These are phyloP conservation scores for Diabrotica balteata DNA, from an alignment of 2,888 invertebrate genomes.

Conservation along the genomic window DNA sequence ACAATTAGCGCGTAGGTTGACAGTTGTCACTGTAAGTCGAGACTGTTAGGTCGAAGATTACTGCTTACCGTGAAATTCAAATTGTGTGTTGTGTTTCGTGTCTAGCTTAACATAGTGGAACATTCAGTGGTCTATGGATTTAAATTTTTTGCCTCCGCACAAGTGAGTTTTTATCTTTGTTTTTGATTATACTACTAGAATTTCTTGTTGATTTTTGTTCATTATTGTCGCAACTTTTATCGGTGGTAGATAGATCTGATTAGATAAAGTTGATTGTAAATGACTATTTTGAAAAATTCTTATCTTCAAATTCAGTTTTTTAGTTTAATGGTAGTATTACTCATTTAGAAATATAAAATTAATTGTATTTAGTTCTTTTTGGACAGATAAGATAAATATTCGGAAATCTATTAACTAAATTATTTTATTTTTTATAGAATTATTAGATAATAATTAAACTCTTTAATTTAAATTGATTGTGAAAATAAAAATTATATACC, in stretches of 20 bases:
- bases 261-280: too few relatives aligned
- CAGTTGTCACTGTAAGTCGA: slow-evolving; percentile 43
- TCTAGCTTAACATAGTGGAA: slow-evolving; percentile 28
- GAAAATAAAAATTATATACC: too few relatives aligned
- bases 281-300: too few relatives aligned
- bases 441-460: too few relatives aligned
- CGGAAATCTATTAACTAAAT: too few relatives aligned
- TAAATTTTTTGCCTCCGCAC: slow-evolving; percentile 51
- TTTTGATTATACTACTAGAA: slow-evolving; percentile 18
- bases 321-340: too few relatives aligned
- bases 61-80: slow-evolving; percentile 13
- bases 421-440: too few relatives aligned
- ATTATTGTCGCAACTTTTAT: slow-evolving; percentile 32
- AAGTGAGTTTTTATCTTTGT: slow-evolving; percentile 49
- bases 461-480: too few relatives aligned
- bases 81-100: slow-evolving; percentile 31
- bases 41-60: slow-evolving; percentile 37
- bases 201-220: slow-evolving; percentile 17
- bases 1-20: slow-evolving; percentile 43
- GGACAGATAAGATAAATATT: too few relatives aligned
- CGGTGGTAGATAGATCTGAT: not conserved
- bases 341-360: too few relatives aligned
- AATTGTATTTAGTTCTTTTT: too few relatives aligned
- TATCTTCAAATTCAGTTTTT: too few relatives aligned
- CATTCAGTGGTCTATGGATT: slow-evolving; percentile 44